A percentile compares a stretch with the other conserved stretches of the same genome.
Conservation (phyloP, 2,888 invertebrate genomes). For the Drosophila mimica region DNA sequence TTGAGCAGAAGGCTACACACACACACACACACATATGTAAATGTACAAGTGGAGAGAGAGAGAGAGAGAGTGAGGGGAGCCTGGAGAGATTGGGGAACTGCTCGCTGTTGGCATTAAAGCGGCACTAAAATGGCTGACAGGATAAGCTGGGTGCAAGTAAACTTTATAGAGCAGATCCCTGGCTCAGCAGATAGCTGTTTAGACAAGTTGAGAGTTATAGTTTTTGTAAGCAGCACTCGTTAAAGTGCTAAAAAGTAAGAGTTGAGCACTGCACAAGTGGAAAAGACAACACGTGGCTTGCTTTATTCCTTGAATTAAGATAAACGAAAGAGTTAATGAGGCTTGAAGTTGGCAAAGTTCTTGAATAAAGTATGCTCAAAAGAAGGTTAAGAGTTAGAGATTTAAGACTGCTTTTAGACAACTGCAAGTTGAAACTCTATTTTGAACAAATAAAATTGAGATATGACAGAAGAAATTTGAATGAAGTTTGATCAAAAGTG, state of each 20-base stretch:
- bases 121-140: slow-evolving; percentile 45
- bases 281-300: not conserved
- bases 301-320: slow-evolving; percentile 11
- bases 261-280: slow-evolving; percentile 11
- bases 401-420: slow-evolving; percentile 1
- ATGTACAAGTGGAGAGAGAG: not conserved
- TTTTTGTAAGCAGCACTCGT: slow-evolving; percentile 35
- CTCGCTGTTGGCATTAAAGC: slow-evolving; percentile 21
- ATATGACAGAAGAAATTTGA: not conserved
- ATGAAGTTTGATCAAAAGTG: not conserved
- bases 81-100: not conserved
- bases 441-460: not conserved
- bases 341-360: slow-evolving; percentile 1
- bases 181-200: slow-evolving; percentile 49
- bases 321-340: slow-evolving; percentile 13
- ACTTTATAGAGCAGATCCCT: slow-evolving; percentile 54
- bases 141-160: slow-evolving; percentile 50
- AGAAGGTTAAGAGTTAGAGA: not conserved
- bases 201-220: slow-evolving; percentile 56
- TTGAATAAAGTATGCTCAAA: not conserved
- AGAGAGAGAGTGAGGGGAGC: not conserved
- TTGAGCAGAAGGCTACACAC: slow-evolving; percentile 50
- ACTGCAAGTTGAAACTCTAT: slow-evolving; percentile 4
- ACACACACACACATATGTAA: not conserved
- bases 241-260: slow-evolving; percentile 46